Percentiles rank a stretch among this genome's conserved stretches.
phyloP scores from a whole-genome alignment of 64 coral and sea anemone species.

The Montipora cactus region DNA sequence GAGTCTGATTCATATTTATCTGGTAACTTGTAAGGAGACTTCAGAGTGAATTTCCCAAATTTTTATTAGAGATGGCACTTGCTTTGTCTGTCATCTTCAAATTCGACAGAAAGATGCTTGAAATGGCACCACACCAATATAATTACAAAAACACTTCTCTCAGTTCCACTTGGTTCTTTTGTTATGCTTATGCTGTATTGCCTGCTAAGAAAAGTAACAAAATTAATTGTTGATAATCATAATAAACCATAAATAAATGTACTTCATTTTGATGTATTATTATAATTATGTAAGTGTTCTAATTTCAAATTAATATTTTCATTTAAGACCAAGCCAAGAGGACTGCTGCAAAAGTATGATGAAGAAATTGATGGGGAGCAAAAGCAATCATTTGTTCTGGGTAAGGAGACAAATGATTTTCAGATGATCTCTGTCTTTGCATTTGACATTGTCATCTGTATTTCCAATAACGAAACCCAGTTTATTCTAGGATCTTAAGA shows the following conservation, averaged over 20 bases:
- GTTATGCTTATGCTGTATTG: too few species aligned
- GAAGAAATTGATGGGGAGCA: conserved; percentile 97
- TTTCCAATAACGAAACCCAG: too few species aligned
- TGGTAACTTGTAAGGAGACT: background rate
- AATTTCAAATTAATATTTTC: background rate
- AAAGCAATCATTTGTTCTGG: conserved; percentile 82
- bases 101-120: too few species aligned
- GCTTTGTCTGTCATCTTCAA: background rate
- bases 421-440: too few species aligned
- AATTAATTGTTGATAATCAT: too few species aligned
- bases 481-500: too few species aligned
- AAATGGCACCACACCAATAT: too few species aligned
- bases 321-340: conserved; percentile 59
- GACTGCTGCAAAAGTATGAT: conserved; percentile 96
- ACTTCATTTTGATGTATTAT: too few species aligned
- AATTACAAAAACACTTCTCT: too few species aligned
- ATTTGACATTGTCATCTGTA: background rate
- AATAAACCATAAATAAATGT: too few species aligned
- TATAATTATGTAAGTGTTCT: background rate
- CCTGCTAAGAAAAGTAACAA: too few species aligned
- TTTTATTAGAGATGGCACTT: background rate
- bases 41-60: background rate
- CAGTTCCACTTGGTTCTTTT: too few species aligned
- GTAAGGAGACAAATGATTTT: conserved; percentile 29
- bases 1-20: background rate